Conservation (phyloP, 2,113 vertebrate genomes). For the Petroica traversi region DNA sequence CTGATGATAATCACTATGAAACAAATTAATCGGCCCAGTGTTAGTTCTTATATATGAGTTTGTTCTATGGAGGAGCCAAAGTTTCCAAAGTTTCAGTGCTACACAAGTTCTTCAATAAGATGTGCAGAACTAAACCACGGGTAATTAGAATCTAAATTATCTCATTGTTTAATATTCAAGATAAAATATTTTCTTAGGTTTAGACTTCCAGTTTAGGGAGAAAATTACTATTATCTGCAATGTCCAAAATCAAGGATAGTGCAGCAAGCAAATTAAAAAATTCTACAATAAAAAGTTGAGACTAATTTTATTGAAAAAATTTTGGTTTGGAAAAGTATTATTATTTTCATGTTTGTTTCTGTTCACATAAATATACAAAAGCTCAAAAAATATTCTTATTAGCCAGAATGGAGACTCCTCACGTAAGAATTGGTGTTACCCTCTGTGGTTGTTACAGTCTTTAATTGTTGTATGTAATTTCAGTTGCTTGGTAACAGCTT, state of each 20-base stretch:
- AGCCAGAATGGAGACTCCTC: not conserved
- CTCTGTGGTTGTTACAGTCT: not conserved
- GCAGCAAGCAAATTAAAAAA: not conserved
- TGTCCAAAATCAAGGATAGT: not conserved
- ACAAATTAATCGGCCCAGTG: not conserved
- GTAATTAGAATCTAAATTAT: not conserved
- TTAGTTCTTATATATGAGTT: not conserved
- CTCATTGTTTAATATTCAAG: not conserved
- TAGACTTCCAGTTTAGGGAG: not conserved
- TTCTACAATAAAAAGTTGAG: not conserved
- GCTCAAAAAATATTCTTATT: not conserved
- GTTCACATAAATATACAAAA: not conserved
- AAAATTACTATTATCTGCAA: not conserved
- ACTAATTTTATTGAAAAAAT: not conserved
- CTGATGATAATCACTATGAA: not conserved
- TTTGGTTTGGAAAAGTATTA: not conserved
- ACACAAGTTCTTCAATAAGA: not conserved
- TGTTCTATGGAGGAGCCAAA: not conserved
- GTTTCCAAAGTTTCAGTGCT: not conserved
- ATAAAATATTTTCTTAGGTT: not conserved
- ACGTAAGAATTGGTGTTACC: not conserved
- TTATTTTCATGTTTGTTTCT: not conserved
- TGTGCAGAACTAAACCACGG: not conserved
- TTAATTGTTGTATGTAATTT: not conserved
- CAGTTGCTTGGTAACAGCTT: not conserved